Base-by-base conservation (phyloP, 1,140 invertebrate species). In the Dendroctonus valens region DNA sequence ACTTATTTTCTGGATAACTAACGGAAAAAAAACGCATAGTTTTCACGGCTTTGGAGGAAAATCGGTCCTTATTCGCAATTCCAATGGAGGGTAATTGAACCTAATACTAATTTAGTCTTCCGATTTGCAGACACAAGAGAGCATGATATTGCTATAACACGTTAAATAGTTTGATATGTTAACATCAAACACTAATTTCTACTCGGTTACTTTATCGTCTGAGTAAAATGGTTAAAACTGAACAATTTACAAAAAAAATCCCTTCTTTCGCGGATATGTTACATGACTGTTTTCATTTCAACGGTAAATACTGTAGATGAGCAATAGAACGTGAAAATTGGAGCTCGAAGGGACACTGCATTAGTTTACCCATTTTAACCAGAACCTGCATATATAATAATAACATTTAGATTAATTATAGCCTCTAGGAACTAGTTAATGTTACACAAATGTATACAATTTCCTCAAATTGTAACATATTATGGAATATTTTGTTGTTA, bases 111-210 rank as follows among this genome's bases (percentile, higher is more conserved):
- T 14, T 11, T 46, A 11, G 44, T 60, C 2, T 60, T 60, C 12
- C n/a, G 26, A 60, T 44, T 63, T 66, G 42, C 37, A 66, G 54
- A 62, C 52, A 62, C 55, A 59, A 59, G 57, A 59, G 44, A 53
- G 41, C 64, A 63, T 70, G 58, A 67, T 72, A 71, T 71, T 73
- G 71, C 70, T 71, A 69, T 65, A 68, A 69, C 70, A 73, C 70
- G 66, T 69, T 73, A 58, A 54, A 72, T 65, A 71, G 64, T 70
- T 68, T 76, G 73, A 76, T 76, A 76, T 76, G 75, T 76, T 65
- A 74, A 76, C 75, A 75, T 69, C 73, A 70, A 74, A 73, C 65
- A 73, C 70, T 73, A 70, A 54, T 51, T 39, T 65, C 52, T 65
- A 70, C 69, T 67, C 41, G 49, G 55, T 62, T 67, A 69, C 59